These are phyloP conservation scores for Cancer borealis DNA, from an alignment of 2,888 invertebrate genomes.

Conservation along the genomic window DNA sequence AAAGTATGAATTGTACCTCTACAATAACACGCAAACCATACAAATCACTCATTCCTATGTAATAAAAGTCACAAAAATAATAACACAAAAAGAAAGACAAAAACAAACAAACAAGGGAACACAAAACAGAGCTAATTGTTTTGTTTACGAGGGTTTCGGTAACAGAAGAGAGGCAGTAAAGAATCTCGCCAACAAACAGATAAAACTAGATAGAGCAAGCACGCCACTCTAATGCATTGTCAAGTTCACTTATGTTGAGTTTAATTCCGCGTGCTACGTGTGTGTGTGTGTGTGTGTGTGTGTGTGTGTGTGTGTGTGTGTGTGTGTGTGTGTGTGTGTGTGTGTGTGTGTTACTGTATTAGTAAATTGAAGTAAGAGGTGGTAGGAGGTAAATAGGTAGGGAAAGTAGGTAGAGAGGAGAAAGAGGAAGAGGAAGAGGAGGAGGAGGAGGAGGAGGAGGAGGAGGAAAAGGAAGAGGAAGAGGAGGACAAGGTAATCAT, in stretches of 20 bases:
- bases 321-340: conserved; percentile 20
- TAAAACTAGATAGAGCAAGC: conserved; percentile 6
- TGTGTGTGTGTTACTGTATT: neutral
- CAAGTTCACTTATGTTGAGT: conserved; percentile 6
- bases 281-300: conserved; percentile 22
- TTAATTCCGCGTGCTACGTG: neutral
- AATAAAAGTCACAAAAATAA: neutral
- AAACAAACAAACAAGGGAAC: neutral
- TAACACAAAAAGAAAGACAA: neutral
- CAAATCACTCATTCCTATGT: neutral
- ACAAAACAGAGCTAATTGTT: conserved; percentile 12
- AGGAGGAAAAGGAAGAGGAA: neutral
- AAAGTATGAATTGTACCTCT: too few species aligned
- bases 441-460: neutral
- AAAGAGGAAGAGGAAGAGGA: neutral
- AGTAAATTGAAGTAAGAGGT: neutral
- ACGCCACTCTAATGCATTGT: neutral
- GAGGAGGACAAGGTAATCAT: neutral
- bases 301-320: conserved; percentile 40
- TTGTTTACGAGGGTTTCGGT: neutral
- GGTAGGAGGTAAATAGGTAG: neutral
- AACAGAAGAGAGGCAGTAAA: neutral
- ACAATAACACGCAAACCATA: neutral
- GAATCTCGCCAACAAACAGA: neutral
- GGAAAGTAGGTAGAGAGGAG: neutral